Percentiles rank a stretch among this genome's conserved stretches.
phyloP scores from a whole-genome alignment of 2,113 vertebrate species.

The Leptodactylus fuscus region DNA sequence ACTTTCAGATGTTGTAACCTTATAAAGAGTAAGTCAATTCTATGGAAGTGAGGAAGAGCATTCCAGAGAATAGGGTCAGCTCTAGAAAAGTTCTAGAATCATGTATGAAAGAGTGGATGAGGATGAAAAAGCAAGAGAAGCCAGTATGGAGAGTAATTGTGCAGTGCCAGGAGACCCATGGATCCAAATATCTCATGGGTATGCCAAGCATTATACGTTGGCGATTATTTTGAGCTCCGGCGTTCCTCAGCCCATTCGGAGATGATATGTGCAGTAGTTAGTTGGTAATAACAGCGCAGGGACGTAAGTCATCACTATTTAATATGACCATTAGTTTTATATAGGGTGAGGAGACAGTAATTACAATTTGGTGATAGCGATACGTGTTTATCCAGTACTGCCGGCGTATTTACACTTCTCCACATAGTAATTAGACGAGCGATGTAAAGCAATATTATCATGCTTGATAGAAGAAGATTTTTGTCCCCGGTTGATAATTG shows the following conservation, averaged over 20 bases:
- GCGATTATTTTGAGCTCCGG: too few species aligned
- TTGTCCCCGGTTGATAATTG: slow-evolving; percentile 40
- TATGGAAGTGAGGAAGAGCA: background rate
- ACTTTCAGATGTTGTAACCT: too few species aligned
- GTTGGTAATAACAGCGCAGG: slow-evolving; percentile 1
- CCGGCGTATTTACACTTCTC: slow-evolving; percentile 27
- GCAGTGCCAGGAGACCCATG: background rate
- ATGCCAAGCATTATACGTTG: background rate
- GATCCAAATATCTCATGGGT: background rate
- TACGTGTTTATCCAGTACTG: slow-evolving; percentile 31
- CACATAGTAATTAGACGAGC: slow-evolving; percentile 8
- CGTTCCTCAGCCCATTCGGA: background rate
- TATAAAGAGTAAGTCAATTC: too few species aligned
- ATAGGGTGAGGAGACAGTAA: slow-evolving; percentile 5
- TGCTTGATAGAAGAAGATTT: background rate
- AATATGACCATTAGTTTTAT: slow-evolving; percentile 30
- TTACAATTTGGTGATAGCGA: slow-evolving; percentile 9
- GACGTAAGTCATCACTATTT: slow-evolving; percentile 5
- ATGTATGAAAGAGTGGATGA: background rate
- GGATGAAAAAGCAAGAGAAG: background rate
- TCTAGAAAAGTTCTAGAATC: background rate
- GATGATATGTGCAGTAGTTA: slow-evolving; percentile 25
- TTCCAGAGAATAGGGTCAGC: background rate
- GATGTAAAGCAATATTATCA: slow-evolving; percentile 2
- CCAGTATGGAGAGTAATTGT: background rate